A percentile compares a stretch with the other conserved stretches of the same genome.
phyloP scores from a whole-genome alignment of 2,888 invertebrate species.

The Cataglyphis rosenhaueri region DNA sequence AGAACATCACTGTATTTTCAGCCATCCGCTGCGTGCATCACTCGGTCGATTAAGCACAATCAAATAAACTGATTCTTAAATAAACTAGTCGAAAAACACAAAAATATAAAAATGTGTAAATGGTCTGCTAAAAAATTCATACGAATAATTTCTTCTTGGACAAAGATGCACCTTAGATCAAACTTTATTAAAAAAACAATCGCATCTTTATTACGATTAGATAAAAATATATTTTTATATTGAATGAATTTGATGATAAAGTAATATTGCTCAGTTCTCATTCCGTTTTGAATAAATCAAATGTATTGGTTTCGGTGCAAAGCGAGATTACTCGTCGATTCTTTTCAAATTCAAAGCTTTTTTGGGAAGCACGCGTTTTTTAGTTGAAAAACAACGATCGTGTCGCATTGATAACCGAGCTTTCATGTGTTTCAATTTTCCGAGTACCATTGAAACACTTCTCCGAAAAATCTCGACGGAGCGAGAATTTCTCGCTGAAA shows the following conservation, averaged over 20 bases:
- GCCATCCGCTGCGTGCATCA: constrained; percentile 32
- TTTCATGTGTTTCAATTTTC: constrained; percentile 44
- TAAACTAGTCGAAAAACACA: neutral
- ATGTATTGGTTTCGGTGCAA: neutral
- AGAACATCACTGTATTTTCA: constrained; percentile 67
- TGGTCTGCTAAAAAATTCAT: neutral
- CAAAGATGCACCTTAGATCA: neutral
- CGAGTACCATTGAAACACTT: constrained; percentile 34
- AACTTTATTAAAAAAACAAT: neutral
- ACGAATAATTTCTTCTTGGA: neutral
- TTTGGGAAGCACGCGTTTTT: constrained; percentile 5
- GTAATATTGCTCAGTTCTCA: neutral
- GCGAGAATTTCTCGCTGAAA: constrained; percentile 42
- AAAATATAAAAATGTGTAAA: neutral
- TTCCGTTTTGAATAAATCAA: neutral
- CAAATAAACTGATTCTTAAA: constrained; percentile 36
- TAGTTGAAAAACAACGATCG: constrained; percentile 21
- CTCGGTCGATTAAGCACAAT: constrained; percentile 36
- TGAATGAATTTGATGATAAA: neutral
- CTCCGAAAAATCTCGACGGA: constrained; percentile 43
- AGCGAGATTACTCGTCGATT: neutral
- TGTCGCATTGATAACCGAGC: constrained; percentile 33
- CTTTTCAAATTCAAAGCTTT: neutral
- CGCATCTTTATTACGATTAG: neutral
- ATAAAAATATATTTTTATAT: neutral